Evolutionary conservation across 2,113 vertebrate genomes (phyloP), one percentile per base, ranked within the genome.

Genomic region (Cyanoramphus novaezelandiae): DNA sequence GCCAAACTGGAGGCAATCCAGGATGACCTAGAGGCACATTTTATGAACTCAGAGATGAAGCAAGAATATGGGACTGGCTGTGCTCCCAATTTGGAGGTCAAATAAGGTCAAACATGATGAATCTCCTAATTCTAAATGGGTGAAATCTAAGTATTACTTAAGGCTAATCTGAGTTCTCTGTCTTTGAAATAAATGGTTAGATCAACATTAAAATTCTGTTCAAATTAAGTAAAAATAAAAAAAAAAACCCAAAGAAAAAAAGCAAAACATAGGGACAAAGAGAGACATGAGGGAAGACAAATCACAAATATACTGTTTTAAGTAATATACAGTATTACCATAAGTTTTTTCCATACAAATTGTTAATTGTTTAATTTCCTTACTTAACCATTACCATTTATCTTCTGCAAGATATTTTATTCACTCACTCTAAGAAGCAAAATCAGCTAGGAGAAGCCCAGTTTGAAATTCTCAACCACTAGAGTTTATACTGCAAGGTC

Each of bases 221-320:
- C 8, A 37, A 83, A 90, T 7, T 4, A 82, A 41, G 31, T 49
- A 29, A 10, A 3, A 24, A 25, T 50, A 1, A 31, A 29, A 64
- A 63, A n/a, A 6, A 25, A 13, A 35, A 57, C 78, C 1, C 41
- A 29, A 92, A 49, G 7, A 19, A 70, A 55, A 86, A 72, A 43
- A 3, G 0, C 6, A 20, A 76, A 47, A 13, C 18, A 81, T 2
- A 50, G 8, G n/a, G 6, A 37, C 31, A 4, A 20, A 55, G 23
- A 60, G 14, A 60, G 7, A 29, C 39, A 20, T 8, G 13, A 63
- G 21, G 13, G 5, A 7, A 47, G 14, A 41, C 0, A 0, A 64
- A 13, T 80, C 19, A 46, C 4, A 81, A 5, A 20, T 6, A 2
- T 63, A 10, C 5, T 53, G 50, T 80, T 77, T 31, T 0, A 76